Base-by-base conservation (phyloP, 2,113 vertebrate species). In the Romanogobio albipinnatus region DNA sequence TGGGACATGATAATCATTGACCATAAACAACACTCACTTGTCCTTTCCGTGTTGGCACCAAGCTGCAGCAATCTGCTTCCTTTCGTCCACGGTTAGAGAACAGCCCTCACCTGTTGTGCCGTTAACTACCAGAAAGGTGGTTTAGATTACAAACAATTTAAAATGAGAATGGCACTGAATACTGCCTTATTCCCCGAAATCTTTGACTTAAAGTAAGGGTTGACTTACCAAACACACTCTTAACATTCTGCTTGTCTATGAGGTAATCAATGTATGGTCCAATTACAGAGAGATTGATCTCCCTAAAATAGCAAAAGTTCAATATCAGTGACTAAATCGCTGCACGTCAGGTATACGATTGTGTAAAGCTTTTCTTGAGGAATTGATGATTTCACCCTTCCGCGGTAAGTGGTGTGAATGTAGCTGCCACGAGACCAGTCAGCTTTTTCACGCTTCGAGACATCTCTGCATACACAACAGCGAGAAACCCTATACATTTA, bases 51-150 rank as follows among this genome's bases (percentile, higher is more conserved):
- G 94, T 19, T 53, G 76, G 84, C 97, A 93, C 98, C 98, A 99
- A 36, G 96, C 96, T 87, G 96, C 93, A 0, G 97, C 95, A 39
- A 99, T 47, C 74, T 15, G 87, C 89, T 97, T 96, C 89, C 97
- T 96, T 91, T 99, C 97, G 36, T 90, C 91, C 59, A 95, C 51
- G 76, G 86, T 96, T 24, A 99, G 93, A 75, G 98, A 98, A 91
- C 96, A 90, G 70, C 98, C 94, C 91, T 99, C 98, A 89, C 97
- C 98, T 0, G 98, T 99, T 14, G 98, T 98, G 82, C 98, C 97
- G 39, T 99, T 99, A 89, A 99, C 98, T 99, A 91, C 89, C 86
- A 85, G 90, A 61, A 75, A 84, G 15, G 3, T 56, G 80, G 5
- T 33, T 62, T 45, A 74, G 9, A 61, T 61, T 33, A 43, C 14